Conservation (phyloP, 1,140 invertebrate genomes). For the Eubasilissa regina region DNA sequence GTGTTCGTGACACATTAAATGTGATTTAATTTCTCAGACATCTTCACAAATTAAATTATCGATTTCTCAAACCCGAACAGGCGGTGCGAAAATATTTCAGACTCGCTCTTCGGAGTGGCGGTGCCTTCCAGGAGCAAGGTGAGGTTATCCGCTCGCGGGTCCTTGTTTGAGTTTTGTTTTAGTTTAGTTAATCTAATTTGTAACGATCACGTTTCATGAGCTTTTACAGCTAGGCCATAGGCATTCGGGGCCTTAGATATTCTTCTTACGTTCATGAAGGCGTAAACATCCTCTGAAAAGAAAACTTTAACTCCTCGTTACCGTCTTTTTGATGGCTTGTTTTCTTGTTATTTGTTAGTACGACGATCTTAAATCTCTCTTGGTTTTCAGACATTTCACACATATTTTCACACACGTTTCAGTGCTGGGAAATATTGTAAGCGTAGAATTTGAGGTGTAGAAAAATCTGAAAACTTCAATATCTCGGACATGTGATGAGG, state of each 20-base stretch:
- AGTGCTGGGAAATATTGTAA: too few species aligned
- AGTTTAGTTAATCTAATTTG: constrained; percentile 33
- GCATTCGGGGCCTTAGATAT: neutral
- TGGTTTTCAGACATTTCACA: neutral
- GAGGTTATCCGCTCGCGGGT: neutral
- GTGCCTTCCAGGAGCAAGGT: neutral
- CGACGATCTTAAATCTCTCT: neutral
- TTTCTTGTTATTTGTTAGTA: neutral
- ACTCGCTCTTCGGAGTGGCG: neutral
- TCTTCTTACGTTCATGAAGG: neutral
- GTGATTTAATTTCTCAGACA: neutral
- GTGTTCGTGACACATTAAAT: neutral
- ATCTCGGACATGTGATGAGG: too few species aligned
- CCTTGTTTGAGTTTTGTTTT: neutral
- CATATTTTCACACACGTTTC: neutral
- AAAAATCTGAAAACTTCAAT: too few species aligned
- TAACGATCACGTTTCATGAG: constrained; percentile 18
- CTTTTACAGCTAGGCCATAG: neutral
- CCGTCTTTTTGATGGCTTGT: constrained; percentile 16
- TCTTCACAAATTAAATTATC: neutral
- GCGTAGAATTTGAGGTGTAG: too few species aligned
- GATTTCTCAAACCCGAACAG: too few species aligned
- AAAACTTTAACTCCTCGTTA: constrained; percentile 29
- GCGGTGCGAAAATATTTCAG: neutral
- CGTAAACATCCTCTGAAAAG: constrained; percentile 2